phyloP scores from a whole-genome alignment of 2,888 invertebrate genomes.

The Cosmia pyralina region DNA sequence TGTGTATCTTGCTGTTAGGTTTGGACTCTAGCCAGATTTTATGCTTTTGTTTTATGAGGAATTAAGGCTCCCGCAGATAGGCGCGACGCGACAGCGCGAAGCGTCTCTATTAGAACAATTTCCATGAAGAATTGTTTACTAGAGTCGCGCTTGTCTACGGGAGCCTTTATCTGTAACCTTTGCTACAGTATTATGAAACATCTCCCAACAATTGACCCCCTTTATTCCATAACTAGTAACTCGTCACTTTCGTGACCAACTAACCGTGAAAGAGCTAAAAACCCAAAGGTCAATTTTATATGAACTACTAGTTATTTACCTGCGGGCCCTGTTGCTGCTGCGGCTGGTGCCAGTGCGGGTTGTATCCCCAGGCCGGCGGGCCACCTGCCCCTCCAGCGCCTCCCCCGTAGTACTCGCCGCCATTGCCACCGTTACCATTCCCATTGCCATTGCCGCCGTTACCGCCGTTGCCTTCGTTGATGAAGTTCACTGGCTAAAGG shows the following conservation, averaged over 20 bases:
- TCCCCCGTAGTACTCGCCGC: slow-evolving; percentile 68
- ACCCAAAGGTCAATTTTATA: neutral
- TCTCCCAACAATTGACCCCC: neutral
- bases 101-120: too few relatives aligned
- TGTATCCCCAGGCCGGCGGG: slow-evolving; percentile 89
- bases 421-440: slow-evolving; percentile 68
- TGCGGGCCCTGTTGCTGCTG: slow-evolving; percentile 85
- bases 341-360: slow-evolving; percentile 89
- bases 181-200: neutral
- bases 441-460: slow-evolving; percentile 47
- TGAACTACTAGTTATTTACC: slow-evolving; percentile 65
- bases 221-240: neutral
- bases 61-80: neutral
- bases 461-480: slow-evolving; percentile 78
- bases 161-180: too few relatives aligned
- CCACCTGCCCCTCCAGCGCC: slow-evolving; percentile 65
- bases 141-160: too few relatives aligned
- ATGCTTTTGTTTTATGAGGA: neutral
- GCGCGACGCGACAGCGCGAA: too few relatives aligned
- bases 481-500: slow-evolving; percentile 87
- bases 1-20: neutral
- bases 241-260: neutral
- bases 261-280: neutral
- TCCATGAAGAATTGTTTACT: too few relatives aligned
- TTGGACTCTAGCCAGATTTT: neutral